These are phyloP conservation scores for Drosophila suboccidentalis DNA, from an alignment of 2,888 invertebrate genomes.

Conservation along the genomic window DNA sequence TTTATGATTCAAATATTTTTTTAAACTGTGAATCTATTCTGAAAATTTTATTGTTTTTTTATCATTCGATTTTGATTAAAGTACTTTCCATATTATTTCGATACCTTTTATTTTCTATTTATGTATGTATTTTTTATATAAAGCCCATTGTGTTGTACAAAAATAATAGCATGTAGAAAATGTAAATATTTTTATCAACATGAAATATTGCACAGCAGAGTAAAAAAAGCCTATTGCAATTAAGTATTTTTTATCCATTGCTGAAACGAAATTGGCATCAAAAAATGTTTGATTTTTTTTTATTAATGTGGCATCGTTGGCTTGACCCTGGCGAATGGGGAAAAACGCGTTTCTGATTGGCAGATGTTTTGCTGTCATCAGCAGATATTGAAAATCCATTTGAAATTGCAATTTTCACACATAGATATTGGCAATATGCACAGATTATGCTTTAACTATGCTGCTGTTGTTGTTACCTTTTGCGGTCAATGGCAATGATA, in stretches of 20 bases:
- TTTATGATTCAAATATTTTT: neutral
- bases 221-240: conserved; percentile 25
- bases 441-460: conserved; percentile 29
- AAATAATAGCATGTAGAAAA: conserved; percentile 13
- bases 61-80: neutral
- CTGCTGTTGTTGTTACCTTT: conserved; percentile 21
- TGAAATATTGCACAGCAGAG: neutral
- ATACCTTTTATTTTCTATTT: neutral
- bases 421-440: conserved; percentile 40
- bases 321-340: conserved; percentile 7
- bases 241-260: conserved; percentile 22
- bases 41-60: neutral
- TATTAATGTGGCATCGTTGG: neutral
- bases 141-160: neutral
- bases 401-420: conserved; percentile 48
- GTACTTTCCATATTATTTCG: neutral
- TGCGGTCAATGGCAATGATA: conserved; percentile 59
- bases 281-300: conserved; percentile 6
- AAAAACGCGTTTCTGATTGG: conserved; percentile 21
- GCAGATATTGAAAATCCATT: conserved; percentile 62
- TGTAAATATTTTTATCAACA: conserved; percentile 16
- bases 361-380: conserved; percentile 50
- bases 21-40: neutral
- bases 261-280: conserved; percentile 1
- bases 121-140: neutral